phyloP scores from a whole-genome alignment of 2,888 invertebrate genomes.

The Lepidochitona cinerea region DNA sequence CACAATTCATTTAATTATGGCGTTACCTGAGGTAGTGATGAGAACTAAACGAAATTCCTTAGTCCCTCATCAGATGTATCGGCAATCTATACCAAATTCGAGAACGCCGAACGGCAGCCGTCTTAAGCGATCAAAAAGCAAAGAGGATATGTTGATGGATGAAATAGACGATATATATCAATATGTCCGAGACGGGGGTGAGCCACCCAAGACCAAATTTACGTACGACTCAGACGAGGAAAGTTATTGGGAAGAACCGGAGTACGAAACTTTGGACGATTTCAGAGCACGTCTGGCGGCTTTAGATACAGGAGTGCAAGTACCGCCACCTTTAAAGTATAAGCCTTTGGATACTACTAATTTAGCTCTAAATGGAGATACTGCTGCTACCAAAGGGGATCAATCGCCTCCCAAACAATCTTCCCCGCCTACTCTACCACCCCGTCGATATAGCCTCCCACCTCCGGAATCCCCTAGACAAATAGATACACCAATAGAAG shows the following conservation, averaged over 20 bases:
- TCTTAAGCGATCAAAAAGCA: constrained; percentile 67
- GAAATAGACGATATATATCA: constrained; percentile 98
- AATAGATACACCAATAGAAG: neutral
- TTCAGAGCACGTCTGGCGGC: constrained; percentile 52
- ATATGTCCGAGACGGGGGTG: constrained; percentile 93
- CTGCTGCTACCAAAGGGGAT: constrained; percentile 1
- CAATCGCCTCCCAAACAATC: neutral
- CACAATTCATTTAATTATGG: constrained; percentile 65
- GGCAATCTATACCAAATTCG: neutral
- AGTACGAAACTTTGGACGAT: constrained; percentile 61
- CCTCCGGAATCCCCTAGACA: constrained; percentile 8
- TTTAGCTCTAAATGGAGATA: constrained; percentile 10
- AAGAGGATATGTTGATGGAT: constrained; percentile 82
- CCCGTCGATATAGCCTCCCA: constrained; percentile 35
- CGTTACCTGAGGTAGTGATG: constrained; percentile 51
- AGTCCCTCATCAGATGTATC: neutral
- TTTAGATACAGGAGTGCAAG: constrained; percentile 48
- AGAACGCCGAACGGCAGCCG: neutral
- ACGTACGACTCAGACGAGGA: constrained; percentile 66
- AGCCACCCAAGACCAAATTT: constrained; percentile 77
- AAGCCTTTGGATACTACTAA: constrained; percentile 39
- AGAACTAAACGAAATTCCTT: neutral
- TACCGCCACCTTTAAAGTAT: constrained; percentile 43
- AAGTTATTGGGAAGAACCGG: constrained; percentile 67
- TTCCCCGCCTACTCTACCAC: constrained; percentile 40